Conservation (phyloP, 1,140 invertebrate genomes). For the Heliconius nattereri region DNA sequence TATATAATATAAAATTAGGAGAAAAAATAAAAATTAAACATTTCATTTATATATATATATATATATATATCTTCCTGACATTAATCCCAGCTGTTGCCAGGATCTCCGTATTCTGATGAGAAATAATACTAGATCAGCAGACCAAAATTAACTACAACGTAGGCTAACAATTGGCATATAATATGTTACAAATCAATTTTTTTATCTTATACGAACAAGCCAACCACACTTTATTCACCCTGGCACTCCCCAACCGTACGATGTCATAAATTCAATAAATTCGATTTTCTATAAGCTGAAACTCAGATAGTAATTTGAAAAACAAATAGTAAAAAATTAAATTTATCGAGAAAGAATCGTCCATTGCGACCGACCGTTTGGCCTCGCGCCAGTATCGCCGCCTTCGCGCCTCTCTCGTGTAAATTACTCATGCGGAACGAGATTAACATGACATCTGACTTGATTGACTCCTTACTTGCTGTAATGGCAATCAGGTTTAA, state of each 20-base stretch:
- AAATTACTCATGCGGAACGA: slow-evolving; percentile 71
- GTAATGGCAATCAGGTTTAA: neutral
- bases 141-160: no score
- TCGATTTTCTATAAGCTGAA: slow-evolving; percentile 11
- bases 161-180: neutral
- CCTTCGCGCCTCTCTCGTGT: slow-evolving; percentile 55
- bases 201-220: neutral
- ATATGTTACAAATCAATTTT: neutral
- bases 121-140: no score
- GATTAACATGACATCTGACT: slow-evolving; percentile 73
- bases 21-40: no score
- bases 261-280: slow-evolving; percentile 10
- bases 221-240: neutral
- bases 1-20: no score
- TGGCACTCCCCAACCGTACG: neutral
- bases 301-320: slow-evolving; percentile 22
- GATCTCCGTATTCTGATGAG: no score
- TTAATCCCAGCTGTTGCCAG: no score
- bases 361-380: slow-evolving; percentile 63
- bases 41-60: no score
- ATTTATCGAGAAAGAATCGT: slow-evolving; percentile 60
- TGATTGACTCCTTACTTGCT: slow-evolving; percentile 44
- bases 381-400: slow-evolving; percentile 53
- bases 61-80: no score
- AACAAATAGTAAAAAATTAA: slow-evolving; percentile 46